Base-by-base conservation (phyloP, 2,888 invertebrate genomes). In the Tetragonisca angustula region DNA sequence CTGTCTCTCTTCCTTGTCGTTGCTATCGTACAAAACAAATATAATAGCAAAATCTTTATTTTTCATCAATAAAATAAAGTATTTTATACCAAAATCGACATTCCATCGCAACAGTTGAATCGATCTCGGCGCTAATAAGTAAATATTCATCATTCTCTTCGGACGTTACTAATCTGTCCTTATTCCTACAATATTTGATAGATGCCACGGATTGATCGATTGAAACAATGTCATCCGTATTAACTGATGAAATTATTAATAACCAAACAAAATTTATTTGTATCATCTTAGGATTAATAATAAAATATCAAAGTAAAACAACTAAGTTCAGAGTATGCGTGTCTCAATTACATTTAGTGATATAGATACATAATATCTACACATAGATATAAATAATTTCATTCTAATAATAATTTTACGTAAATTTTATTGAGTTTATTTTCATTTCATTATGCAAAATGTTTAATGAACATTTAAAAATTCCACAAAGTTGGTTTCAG, bases 61-160 rank as follows among this genome's bases (percentile, higher is more conserved):
- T 43, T 50, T 19, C 15, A 13, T 67, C 13, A 11, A 24, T 32
- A 24, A 76, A n/a, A 56, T 36, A 67, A 43, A 43, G 19, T 50
- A 43, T 52, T 68, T 36, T 27, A 17, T 93, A 95, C 95, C 96
- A 96, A 92, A 95, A 95, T 90, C 94, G 95, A 90, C 95, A 96
- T 87, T 95, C 94, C 79, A 96, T 91, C 62, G 93, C 90, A 76
- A 95, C 86, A 61, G 94, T 95, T 84, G 95, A 90, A 59, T 94
- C 94, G 50, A 94, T 81, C 79, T 92, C 91, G 74, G 92, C 95
- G 87, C 95, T 95, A 50, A 95, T 94, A 65, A 95, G 91, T 61
- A 95, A 92, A 92, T 95, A 95, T 83, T 94, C 93, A 87, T 95
- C 95, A 74, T 93, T 93, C 84, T 95, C 95, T 72, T 95, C 93